Evolutionary conservation across 2,797 vertebrate genomes (phyloP).

Genomic region (Gorsachius magnificus): DNA sequence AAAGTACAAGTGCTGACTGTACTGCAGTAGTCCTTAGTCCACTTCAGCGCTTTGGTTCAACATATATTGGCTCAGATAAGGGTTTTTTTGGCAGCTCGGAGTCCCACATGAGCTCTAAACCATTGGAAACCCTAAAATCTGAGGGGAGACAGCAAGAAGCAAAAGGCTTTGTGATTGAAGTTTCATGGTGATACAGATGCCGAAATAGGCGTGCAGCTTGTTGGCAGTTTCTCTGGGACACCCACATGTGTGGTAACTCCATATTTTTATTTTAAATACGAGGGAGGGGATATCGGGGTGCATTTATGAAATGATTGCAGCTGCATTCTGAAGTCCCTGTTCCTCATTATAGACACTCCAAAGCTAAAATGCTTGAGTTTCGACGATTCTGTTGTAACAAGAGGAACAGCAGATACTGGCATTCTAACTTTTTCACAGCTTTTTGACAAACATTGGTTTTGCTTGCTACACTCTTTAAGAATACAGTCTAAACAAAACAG

Average conservation of each 20-base stretch:
- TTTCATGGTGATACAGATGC: background rate
- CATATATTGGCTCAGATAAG: background rate
- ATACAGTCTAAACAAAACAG: background rate
- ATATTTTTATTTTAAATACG: background rate
- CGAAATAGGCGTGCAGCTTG: background rate
- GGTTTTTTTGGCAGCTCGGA: background rate
- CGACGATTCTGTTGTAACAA: background rate
- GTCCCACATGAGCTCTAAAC: background rate
- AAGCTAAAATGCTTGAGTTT: background rate
- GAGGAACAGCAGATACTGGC: background rate
- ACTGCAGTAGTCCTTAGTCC: background rate
- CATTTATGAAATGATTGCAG: background rate
- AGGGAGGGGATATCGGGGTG: background rate
- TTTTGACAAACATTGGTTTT: background rate
- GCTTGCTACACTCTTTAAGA: background rate
- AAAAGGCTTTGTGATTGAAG: background rate
- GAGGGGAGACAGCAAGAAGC: background rate
- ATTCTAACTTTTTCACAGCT: background rate
- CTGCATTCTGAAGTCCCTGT: background rate
- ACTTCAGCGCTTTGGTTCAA: background rate
- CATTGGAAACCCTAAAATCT: background rate
- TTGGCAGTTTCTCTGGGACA: background rate
- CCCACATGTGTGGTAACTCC: background rate
- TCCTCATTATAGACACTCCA: background rate
- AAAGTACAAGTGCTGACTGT: accelerated